Conservation (phyloP, 2,113 vertebrate species). For the Phalacrocorax brasilianus region DNA sequence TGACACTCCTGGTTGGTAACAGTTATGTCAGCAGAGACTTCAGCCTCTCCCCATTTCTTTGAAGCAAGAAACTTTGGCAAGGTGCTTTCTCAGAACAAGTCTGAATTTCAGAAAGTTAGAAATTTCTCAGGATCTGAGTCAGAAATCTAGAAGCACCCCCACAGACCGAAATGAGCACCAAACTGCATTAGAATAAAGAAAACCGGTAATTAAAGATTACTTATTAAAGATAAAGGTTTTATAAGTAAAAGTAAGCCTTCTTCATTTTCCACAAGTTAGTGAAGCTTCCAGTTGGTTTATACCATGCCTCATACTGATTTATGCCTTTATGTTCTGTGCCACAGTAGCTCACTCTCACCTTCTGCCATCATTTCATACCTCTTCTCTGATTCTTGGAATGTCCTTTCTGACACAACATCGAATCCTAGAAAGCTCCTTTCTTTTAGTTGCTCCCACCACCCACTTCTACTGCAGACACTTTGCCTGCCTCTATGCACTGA, state of each 20-base stretch:
- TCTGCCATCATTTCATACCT: not conserved
- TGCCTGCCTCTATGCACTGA: rapidly evolving
- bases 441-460: not conserved
- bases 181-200: not conserved
- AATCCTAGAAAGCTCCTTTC: not conserved
- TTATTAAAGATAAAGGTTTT: too few species aligned
- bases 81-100: not conserved
- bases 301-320: not conserved
- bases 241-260: not conserved
- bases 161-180: not conserved
- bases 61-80: not conserved
- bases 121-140: not conserved
- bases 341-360: not conserved
- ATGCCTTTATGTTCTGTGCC: not conserved
- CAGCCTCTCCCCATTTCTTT: not conserved
- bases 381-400: not conserved
- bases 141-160: not conserved
- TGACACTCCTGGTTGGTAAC: not conserved
- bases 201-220: not conserved
- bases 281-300: not conserved
- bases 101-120: not conserved
- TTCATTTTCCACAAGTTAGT: not conserved
- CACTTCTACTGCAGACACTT: not conserved
- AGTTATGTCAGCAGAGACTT: not conserved
- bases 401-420: not conserved